Evolutionary conservation across 1,140 invertebrate species (phyloP), one percentile per base, ranked within the genome.

Genomic region (Drosophila pandora): DNA sequence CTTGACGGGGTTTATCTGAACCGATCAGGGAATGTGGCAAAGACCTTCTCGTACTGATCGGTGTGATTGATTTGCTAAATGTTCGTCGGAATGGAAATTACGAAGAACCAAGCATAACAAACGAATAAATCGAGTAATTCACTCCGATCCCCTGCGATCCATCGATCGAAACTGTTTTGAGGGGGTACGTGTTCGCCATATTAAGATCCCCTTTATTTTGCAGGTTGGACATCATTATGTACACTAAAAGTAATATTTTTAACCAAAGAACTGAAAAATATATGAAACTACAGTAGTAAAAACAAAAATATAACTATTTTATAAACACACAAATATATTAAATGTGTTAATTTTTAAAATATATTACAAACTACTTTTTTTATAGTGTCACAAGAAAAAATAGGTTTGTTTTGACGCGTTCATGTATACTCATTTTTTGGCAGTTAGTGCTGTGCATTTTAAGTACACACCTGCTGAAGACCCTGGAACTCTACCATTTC

Each of bases 1-100:
- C 43, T 48, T 70, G 81, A 78, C 81, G 75, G 78, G 57, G 57
- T 75, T 82, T 85, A 87, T 87, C 81, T 75, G 55, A 28, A 28
- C 28, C 60, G 49, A 85, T 85, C 81, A 59, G 47, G 59, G 74
- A 67, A 74, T 81, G 73, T 87, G 78, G 62, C 74, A 78, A 64
- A 62, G 58, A 77, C 81, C 81, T 87, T 85, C 74, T 45, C 65
- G 57, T 53, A 32, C 59, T 59, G 32, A 62, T 65, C 62, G 58
- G 60, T 12, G 32, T 67, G 70, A 85, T 85, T 77, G 82, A 85
- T 85, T 75, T 74, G 82, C 76, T 76, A 81, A 85, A 85, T 85
- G 81, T 77, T 21, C 70, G 50, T 49, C 65, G 34, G 75, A 79
- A 80, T 84, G 81, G 81, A 80, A 84, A 84, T 84, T 79, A 79